Base-by-base conservation (phyloP, 2,797 vertebrate genomes). In the Gymnoscopelus microlampas region DNA sequence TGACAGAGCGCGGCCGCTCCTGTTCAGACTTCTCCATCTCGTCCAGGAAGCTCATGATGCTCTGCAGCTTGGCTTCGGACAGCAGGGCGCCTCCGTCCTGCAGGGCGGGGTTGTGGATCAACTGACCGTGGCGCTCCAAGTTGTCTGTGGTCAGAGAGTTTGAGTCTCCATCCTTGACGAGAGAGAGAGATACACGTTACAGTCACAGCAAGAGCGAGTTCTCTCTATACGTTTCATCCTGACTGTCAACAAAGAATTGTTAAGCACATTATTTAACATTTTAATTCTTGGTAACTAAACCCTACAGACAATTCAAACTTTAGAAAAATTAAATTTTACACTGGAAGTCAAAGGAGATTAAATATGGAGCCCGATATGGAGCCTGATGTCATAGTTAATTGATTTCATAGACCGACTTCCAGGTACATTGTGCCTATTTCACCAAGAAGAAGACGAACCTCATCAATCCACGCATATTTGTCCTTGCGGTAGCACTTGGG, bases 1-100 rank as follows among this genome's bases (percentile, higher is more conserved):
- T 93, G 0, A 94, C 93, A 0, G 96, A 97, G 3, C 93, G 91
- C 0, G 94, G 95, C 11, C 87, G 81, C 82, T 96, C 97, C 90
- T 96, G 96, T 29, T 95, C 95, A 0, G 95, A 95, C 68, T 93
- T 94, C 93, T 99, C 97, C 97, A 98, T 98, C 91, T 98, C 96
- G 1, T 97, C 96, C 88, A 99, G 86, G 80, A 98, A 98, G 70
- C 91, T 97, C 94, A 98, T 95, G 89, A 99, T 97, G 87, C 94
- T 97, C 84, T 96, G 96, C 50, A 98, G 94, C 75, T 98, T 98
- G 84, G 96, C 96, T 85, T 98, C 97, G 0, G 97, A 98, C 3
- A 99, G 95, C 70, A 99, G 87, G 0, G 94, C 92, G 13, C 95
- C 95, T 0, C 94, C 93, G 9, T 96, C 95, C 0, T 93, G 92